phyloP scores from a whole-genome alignment of 2,888 invertebrate species.

The Drosophila conformis region DNA sequence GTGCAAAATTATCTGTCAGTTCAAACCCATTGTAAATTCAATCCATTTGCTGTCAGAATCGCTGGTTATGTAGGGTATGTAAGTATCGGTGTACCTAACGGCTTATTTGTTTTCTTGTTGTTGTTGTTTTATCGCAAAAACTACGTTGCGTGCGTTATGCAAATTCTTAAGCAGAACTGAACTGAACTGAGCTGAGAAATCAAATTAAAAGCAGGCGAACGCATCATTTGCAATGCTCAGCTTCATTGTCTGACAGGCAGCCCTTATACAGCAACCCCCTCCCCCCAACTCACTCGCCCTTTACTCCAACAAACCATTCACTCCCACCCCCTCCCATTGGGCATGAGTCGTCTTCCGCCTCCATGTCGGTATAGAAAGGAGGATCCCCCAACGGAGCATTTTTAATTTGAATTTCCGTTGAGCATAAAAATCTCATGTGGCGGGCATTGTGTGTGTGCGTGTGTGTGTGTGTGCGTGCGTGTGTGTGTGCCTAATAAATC shows the following conservation, averaged over 20 bases:
- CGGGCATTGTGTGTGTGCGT: neutral
- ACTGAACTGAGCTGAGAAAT: slow-evolving; percentile 55
- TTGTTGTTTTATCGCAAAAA: slow-evolving; percentile 41
- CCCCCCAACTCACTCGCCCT: neutral
- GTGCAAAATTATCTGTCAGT: neutral
- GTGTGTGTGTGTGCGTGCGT: slow-evolving; percentile 14
- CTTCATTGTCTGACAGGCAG: slow-evolving; percentile 36
- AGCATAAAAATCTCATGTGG: slow-evolving; percentile 66
- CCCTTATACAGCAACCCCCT: slow-evolving; percentile 24
- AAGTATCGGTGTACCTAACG: neutral
- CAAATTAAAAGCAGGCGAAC: slow-evolving; percentile 67
- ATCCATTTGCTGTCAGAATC: no score
- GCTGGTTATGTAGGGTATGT: neutral
- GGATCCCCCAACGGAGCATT: slow-evolving; percentile 62
- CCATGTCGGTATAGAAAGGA: neutral
- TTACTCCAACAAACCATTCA: neutral
- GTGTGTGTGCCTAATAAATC: slow-evolving; percentile 72
- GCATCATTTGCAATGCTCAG: slow-evolving; percentile 57
- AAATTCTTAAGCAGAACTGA: slow-evolving; percentile 40
- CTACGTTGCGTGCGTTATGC: slow-evolving; percentile 44
- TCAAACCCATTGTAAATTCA: neutral
- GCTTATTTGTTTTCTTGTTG: slow-evolving; percentile 11
- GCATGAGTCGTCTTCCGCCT: slow-evolving; percentile 5
- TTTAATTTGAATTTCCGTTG: slow-evolving; percentile 83
- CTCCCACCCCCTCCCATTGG: neutral